Evolutionary conservation across 1,140 invertebrate species (phyloP).

Genomic region (Mylabris phalerata): DNA sequence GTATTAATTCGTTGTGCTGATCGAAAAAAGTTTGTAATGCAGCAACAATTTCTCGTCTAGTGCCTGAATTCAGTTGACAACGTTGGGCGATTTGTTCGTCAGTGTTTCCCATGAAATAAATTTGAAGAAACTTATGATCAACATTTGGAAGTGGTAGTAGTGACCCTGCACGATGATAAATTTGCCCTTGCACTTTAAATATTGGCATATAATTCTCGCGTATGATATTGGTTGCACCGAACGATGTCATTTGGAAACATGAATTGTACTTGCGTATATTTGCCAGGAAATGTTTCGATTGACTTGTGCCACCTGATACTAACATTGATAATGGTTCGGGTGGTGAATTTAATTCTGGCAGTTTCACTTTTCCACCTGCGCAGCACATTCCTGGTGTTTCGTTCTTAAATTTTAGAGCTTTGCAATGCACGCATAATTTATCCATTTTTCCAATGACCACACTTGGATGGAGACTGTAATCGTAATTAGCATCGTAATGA

Average conservation of each 20-base stretch:
- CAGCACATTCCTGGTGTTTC: constrained; percentile 22
- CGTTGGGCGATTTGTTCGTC: no score
- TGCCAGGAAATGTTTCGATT: constrained; percentile 36
- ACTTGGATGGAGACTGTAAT: constrained; percentile 5
- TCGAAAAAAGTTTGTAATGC: no score
- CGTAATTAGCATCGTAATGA: constrained; percentile 1
- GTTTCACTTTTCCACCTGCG: constrained; percentile 20
- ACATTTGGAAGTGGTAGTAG: no score
- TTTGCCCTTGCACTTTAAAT: no score
- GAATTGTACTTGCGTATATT: constrained; percentile 34
- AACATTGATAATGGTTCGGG: constrained; percentile 13
- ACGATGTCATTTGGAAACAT: constrained; percentile 19
- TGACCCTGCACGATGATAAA: no score
- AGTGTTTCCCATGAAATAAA: no score
- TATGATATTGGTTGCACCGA: neutral
- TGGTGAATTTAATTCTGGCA: constrained; percentile 3
- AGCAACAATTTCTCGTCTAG: no score
- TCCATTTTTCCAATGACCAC: constrained; percentile 7
- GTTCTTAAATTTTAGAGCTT: constrained; percentile 15
- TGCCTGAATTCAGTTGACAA: no score
- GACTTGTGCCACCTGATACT: constrained; percentile 27
- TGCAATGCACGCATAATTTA: constrained; percentile 13
- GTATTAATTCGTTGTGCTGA: no score
- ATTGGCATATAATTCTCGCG: no score
- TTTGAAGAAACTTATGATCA: no score